phyloP scores from a whole-genome alignment of 35 echinoderm and acorn worm species.

The Heliocidaris tuberculata region DNA sequence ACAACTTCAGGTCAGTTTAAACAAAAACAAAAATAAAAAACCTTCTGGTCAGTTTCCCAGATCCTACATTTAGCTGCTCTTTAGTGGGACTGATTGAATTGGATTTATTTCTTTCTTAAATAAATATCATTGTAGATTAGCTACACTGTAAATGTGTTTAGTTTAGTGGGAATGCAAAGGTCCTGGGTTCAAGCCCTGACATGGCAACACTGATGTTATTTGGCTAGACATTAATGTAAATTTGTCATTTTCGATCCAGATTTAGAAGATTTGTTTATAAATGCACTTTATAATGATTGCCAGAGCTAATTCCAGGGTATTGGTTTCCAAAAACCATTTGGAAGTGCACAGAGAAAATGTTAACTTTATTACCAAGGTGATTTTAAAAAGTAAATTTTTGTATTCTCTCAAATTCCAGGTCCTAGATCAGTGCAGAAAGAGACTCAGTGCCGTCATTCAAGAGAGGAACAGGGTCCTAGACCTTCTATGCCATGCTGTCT shows the following conservation, averaged over 20 bases:
- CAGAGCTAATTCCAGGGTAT: too few relatives aligned
- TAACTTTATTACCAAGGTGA: too few relatives aligned
- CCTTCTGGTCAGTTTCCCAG: neutral
- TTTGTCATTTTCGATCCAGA: neutral
- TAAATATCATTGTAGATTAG: too few relatives aligned
- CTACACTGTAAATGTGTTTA: neutral
- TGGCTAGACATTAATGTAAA: neutral
- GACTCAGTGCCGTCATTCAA: conserved; percentile 93
- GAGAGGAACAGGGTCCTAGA: conserved; percentile 94
- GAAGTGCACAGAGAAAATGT: too few relatives aligned
- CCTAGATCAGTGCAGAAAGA: conserved; percentile 78
- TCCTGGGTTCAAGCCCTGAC: too few relatives aligned
- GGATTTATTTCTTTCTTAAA: too few relatives aligned
- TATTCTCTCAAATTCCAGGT: conserved; percentile 48
- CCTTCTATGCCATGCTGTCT: conserved; percentile 95
- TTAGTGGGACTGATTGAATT: neutral
- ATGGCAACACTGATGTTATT: neutral
- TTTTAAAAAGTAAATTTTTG: neutral
- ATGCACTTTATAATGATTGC: too few relatives aligned
- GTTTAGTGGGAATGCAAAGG: too few relatives aligned
- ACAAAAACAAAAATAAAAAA: too few relatives aligned
- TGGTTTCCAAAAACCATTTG: too few relatives aligned
- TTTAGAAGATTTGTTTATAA: too few relatives aligned
- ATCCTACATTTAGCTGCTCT: too few relatives aligned
- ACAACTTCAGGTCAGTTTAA: conserved; percentile 99